Percentiles rank a stretch among this genome's conserved stretches.
Conservation (phyloP, 2,113 vertebrate genomes). For the Corynorhinus townsendii region DNA sequence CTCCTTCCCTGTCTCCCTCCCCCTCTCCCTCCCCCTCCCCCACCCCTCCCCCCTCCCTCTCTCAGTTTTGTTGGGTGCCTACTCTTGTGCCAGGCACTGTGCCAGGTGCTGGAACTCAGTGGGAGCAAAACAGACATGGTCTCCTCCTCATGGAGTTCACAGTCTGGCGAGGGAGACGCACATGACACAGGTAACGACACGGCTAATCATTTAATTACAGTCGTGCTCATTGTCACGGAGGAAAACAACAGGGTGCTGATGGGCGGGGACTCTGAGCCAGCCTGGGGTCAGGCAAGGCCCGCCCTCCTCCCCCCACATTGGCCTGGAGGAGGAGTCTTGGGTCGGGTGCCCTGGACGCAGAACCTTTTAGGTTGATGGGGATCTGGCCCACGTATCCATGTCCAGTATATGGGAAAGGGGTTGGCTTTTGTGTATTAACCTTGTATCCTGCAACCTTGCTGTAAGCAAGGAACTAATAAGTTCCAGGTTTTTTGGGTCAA, state of each 20-base stretch:
- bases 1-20: no score
- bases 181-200: not conserved
- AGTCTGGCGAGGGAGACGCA: not conserved
- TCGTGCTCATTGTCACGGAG: not conserved
- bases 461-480: not conserved
- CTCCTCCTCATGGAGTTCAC: not conserved
- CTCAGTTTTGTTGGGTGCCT: not conserved
- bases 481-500: not conserved
- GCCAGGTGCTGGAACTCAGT: not conserved
- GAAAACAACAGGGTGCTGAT: not conserved
- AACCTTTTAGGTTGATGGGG: not conserved
- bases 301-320: no score
- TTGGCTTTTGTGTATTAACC: not conserved
- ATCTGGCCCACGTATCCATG: not conserved
- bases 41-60: not conserved
- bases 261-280: not conserved
- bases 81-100: not conserved
- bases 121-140: not conserved
- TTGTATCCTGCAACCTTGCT: not conserved
- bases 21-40: not conserved
- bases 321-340: not conserved
- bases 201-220: not conserved
- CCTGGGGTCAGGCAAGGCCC: not conserved
- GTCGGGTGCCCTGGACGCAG: not conserved
- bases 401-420: not conserved